Evolutionary conservation across 1,140 invertebrate species (phyloP).

Genomic region (Orussus abietinus): DNA sequence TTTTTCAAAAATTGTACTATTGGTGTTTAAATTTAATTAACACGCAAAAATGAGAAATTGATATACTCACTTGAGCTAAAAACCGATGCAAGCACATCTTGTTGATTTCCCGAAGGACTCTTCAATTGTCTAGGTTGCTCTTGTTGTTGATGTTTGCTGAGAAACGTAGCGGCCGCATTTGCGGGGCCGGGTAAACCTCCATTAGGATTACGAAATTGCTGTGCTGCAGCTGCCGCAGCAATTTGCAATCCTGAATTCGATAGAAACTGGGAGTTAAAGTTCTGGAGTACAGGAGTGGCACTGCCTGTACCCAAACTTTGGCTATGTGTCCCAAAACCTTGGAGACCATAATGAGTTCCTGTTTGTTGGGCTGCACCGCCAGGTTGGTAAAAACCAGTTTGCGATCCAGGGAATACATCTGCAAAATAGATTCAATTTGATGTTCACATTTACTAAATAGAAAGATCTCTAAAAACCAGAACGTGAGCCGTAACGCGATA

Average conservation of each 20-base stretch:
- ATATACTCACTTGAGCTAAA: conserved; percentile 53
- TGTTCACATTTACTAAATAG: background rate
- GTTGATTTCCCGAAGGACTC: conserved; percentile 57
- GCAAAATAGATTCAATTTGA: conserved; percentile 17
- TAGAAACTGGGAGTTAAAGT: conserved; percentile 59
- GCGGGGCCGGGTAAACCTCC: conserved; percentile 51
- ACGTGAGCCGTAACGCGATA: too few species aligned
- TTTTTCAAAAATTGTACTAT: conserved; percentile 35
- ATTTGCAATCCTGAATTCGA: conserved; percentile 54
- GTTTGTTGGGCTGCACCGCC: conserved; percentile 55
- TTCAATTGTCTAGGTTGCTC: conserved; percentile 58
- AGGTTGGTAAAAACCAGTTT: conserved; percentile 55
- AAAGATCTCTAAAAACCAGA: too few species aligned
- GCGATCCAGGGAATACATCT: conserved; percentile 51
- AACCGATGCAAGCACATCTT: conserved; percentile 55
- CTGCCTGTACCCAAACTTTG: conserved; percentile 49
- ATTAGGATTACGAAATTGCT: conserved; percentile 54
- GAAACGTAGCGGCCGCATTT: conserved; percentile 50
- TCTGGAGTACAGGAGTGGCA: conserved; percentile 56
- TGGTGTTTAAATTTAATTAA: conserved; percentile 8
- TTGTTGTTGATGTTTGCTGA: conserved; percentile 57
- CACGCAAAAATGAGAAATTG: conserved; percentile 9
- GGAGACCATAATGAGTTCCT: conserved; percentile 51
- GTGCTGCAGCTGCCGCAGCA: conserved; percentile 50
- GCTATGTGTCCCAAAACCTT: conserved; percentile 52